phyloP scores from a whole-genome alignment of 2,113 vertebrate genomes.

The Benitochromis conjunctus region DNA sequence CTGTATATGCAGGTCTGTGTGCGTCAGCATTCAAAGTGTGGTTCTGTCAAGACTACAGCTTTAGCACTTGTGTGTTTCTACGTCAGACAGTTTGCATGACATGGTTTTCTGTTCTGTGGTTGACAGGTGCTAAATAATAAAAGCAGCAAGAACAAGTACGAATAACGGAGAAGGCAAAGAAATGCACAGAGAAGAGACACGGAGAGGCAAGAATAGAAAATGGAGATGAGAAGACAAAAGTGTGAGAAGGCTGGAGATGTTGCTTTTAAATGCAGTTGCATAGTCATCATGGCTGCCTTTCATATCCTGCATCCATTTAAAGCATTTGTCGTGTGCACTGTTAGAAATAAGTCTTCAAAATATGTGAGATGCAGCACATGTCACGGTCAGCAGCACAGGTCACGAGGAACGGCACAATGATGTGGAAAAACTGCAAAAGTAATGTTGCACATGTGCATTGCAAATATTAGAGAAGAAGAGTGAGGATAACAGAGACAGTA shows the following conservation, averaged over 20 bases:
- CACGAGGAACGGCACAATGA: neutral
- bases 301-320: neutral
- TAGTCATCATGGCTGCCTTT: neutral
- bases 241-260: neutral
- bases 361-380: neutral
- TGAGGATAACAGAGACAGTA: neutral
- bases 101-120: conserved; percentile 45
- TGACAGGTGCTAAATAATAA: conserved; percentile 70
- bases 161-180: conserved; percentile 10
- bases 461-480: neutral
- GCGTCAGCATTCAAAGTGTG: conserved; percentile 7
- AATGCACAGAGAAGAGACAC: neutral
- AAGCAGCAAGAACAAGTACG: conserved; percentile 30
- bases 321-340: neutral
- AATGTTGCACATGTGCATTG: neutral
- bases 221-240: neutral
- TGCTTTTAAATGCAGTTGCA: neutral
- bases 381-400: neutral
- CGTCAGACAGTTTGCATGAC: conserved; percentile 35
- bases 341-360: neutral
- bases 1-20: neutral
- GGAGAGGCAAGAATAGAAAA: conserved; percentile 6
- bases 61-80: conserved; percentile 3
- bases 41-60: neutral
- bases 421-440: neutral